phyloP scores from a whole-genome alignment of 2,113 vertebrate species.

The Cyphomyrus discorhynchus region DNA sequence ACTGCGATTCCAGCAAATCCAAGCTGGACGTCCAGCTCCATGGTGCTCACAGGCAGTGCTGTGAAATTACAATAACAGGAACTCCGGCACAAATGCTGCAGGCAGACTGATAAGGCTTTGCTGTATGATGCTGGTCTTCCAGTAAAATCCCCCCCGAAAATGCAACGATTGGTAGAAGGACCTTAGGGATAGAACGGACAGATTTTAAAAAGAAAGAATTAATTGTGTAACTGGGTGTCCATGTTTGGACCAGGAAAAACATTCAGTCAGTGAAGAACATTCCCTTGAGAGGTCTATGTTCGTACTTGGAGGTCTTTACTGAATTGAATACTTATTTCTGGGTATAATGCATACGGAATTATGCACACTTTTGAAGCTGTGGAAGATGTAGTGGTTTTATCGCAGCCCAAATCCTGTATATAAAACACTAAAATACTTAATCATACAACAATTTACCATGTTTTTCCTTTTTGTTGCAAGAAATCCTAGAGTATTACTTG shows the following conservation, averaged over 20 bases:
- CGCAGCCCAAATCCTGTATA: not conserved
- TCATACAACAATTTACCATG: not conserved
- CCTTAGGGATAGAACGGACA: not conserved
- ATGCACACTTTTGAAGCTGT: not conserved
- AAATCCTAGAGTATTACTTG: not conserved
- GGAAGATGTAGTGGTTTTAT: not conserved
- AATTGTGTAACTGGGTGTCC: constrained; percentile 26
- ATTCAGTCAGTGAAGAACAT: not conserved
- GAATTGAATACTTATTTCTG: not conserved
- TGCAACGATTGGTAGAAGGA: not conserved
- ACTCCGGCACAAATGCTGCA: constrained; percentile 52
- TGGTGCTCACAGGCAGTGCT: not conserved
- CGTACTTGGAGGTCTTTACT: not conserved
- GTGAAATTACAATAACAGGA: constrained; percentile 60
- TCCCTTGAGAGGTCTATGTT: not conserved
- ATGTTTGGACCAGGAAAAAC: not conserved
- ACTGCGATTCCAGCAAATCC: not conserved
- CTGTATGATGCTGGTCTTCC: constrained; percentile 25
- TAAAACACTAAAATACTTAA: not conserved
- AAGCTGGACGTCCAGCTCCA: not conserved
- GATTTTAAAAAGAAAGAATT: not conserved
- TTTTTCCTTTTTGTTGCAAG: not conserved
- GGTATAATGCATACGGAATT: not conserved
- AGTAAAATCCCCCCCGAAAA: not conserved
- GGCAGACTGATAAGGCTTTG: constrained; percentile 55